Evolutionary conservation across 2,113 vertebrate genomes (phyloP), one percentile per base, ranked within the genome.

Genomic region (human): DNA sequence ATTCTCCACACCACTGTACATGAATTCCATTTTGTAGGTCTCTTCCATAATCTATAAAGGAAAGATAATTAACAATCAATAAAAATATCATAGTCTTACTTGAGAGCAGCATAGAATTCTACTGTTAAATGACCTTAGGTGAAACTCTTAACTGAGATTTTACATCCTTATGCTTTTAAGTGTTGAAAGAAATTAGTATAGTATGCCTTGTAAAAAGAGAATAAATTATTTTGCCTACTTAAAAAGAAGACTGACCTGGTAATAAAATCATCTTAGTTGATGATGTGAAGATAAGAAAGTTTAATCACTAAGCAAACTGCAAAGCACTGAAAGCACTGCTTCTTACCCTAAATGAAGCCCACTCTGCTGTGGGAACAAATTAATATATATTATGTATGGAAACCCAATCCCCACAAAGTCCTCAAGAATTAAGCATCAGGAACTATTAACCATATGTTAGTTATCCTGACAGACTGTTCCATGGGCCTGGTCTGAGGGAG

Each of bases 21-120:
- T 99, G 95, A 99, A 99, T 98, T 99, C 99, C 99, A 99, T 99
- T 55, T 99, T 99, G 59, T 99, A 99, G 0, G 99, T 99, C 97
- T 99, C 99, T 97, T 99, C 99, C 97, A 99, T 93, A 96, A 99
- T 99, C 99, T 99, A 94, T 52, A 94, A 97, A 64, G 93, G 9
- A 97, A 95, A 89, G 32, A 75, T 88, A 80, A 90, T 50, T 72
- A 91, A 52, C 3, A 43, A n/a, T 72, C 30, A 95, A 64, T 12
- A 23, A 85, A 93, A 75, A 90, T 40, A 94, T 48, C 32, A 50
- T 20, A n/a, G 27, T 72, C 59, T 40, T 85, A 80, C 23, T 20
- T 43, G 35, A 86, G 25, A 93, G 32, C 16, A 97, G n/a, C 17
- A 93, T 2, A 88, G 70, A 94, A 83, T 85, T 91, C 50, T 50